Evolutionary conservation across 2,888 invertebrate species (phyloP).

Genomic region (Heliconius ismenius): DNA sequence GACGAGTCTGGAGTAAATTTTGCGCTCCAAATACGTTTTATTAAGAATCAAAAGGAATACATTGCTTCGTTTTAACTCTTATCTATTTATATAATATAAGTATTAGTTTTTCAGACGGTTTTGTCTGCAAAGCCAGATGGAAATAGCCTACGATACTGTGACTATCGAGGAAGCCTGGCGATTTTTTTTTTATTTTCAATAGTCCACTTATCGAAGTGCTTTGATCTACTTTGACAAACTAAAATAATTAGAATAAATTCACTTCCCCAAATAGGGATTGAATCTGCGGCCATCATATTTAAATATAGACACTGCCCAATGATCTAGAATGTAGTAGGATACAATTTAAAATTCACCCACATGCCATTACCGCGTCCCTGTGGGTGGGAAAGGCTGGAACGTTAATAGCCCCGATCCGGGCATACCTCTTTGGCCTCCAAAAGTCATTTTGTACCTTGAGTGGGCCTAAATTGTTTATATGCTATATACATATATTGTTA

Average conservation of each 20-base stretch:
- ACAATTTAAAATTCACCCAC: slow-evolving; percentile 23
- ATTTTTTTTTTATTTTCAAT: too few species aligned
- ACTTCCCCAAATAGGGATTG: not conserved
- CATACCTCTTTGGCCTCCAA: slow-evolving; percentile 21
- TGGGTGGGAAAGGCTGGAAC: slow-evolving; percentile 20
- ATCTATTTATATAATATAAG: not conserved
- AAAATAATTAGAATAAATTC: too few species aligned
- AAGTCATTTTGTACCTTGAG: slow-evolving; percentile 18
- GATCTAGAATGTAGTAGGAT: not conserved
- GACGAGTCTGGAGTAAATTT: slow-evolving; percentile 44
- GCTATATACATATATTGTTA: not conserved
- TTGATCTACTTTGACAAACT: too few species aligned
- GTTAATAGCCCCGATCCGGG: slow-evolving; percentile 24
- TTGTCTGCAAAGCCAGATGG: too few species aligned
- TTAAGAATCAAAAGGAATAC: slow-evolving; percentile 43
- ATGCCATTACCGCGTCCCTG: slow-evolving; percentile 14
- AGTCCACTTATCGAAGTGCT: too few species aligned
- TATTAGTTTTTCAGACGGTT: too few species aligned
- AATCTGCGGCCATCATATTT: not conserved
- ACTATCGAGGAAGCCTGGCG: too few species aligned
- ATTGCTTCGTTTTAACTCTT: slow-evolving; percentile 30
- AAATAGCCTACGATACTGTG: too few species aligned
- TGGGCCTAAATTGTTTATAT: slow-evolving; percentile 16
- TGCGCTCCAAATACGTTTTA: slow-evolving; percentile 48
- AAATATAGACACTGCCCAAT: not conserved